Percentiles rank a stretch among this genome's conserved stretches.
These are phyloP conservation scores for Nemotelus pantherinus DNA, from an alignment of 2,888 invertebrate genomes.

Conservation along the genomic window DNA sequence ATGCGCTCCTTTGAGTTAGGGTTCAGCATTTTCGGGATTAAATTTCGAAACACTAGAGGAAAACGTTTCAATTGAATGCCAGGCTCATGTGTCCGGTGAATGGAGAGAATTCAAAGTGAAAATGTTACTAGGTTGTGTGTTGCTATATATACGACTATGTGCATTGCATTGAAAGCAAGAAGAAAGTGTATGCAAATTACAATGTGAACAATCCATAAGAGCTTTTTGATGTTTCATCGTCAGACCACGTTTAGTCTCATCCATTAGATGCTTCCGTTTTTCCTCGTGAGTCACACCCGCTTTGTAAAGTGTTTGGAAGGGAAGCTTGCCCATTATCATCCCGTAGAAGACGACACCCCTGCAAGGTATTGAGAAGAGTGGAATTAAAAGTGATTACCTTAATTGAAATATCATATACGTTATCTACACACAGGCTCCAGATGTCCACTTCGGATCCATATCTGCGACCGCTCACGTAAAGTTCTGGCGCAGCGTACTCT, in stretches of 20 bases:
- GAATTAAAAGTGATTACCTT: conserved; percentile 41
- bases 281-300: conserved; percentile 66
- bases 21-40: conserved; percentile 53
- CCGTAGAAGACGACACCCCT: conserved; percentile 81
- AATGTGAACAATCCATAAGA: conserved; percentile 50
- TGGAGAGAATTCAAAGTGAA: conserved; percentile 11
- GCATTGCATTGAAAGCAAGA: conserved; percentile 47
- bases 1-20: conserved; percentile 52
- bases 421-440: conserved; percentile 73
- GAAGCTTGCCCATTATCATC: conserved; percentile 77
- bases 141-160: background rate
- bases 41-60: conserved; percentile 53
- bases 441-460: conserved; percentile 82
- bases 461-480: conserved; percentile 73
- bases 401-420: conserved; percentile 39
- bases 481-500: conserved; percentile 82
- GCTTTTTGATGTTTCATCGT: conserved; percentile 69
- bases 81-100: conserved; percentile 9
- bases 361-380: conserved; percentile 51
- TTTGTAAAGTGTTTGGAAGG: conserved; percentile 68
- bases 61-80: background rate
- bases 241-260: conserved; percentile 75
- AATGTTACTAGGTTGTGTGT: background rate
- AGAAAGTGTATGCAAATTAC: conserved; percentile 48
- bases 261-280: conserved; percentile 70